Evolutionary conservation across 1,140 invertebrate genomes (phyloP).

Genomic region (Leptinotarsa defecta): DNA sequence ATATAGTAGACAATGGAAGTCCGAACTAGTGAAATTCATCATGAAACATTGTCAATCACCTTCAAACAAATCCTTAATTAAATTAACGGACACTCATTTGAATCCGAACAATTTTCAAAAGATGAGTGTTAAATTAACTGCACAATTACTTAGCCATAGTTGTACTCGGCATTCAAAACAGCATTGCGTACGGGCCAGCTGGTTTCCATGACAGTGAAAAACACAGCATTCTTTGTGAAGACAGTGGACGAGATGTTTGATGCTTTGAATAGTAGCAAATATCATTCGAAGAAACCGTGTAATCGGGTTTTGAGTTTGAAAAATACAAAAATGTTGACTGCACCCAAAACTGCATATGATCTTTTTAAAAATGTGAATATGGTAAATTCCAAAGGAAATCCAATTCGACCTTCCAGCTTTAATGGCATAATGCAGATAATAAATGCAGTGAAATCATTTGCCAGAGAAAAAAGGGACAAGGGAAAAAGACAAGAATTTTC

Average conservation of each 20-base stretch:
- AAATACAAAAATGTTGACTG: background rate
- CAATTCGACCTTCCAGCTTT: background rate
- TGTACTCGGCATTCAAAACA: too few species aligned
- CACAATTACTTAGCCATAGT: too few species aligned
- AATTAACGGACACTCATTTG: too few species aligned
- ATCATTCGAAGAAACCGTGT: background rate
- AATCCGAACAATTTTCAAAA: too few species aligned
- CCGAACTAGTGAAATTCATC: too few species aligned
- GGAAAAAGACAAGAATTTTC: background rate
- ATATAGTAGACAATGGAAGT: too few species aligned
- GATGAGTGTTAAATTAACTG: too few species aligned
- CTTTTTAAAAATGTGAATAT: background rate
- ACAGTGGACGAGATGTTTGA: constrained; percentile 43
- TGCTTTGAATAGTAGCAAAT: constrained; percentile 35
- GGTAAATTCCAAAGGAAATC: constrained; percentile 7
- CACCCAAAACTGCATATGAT: background rate
- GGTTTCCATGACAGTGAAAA: constrained; percentile 1
- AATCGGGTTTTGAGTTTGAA: background rate
- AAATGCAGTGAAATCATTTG: constrained; percentile 11
- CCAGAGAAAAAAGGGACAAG: constrained; percentile 5
- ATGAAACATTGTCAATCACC: too few species aligned
- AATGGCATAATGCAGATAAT: constrained; percentile 11
- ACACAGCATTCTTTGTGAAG: background rate
- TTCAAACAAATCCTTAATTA: too few species aligned
- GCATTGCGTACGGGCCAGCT: constrained; percentile 5